Base-by-base conservation (phyloP, 2,888 invertebrate species). In the Lasioglossum marginatum region DNA sequence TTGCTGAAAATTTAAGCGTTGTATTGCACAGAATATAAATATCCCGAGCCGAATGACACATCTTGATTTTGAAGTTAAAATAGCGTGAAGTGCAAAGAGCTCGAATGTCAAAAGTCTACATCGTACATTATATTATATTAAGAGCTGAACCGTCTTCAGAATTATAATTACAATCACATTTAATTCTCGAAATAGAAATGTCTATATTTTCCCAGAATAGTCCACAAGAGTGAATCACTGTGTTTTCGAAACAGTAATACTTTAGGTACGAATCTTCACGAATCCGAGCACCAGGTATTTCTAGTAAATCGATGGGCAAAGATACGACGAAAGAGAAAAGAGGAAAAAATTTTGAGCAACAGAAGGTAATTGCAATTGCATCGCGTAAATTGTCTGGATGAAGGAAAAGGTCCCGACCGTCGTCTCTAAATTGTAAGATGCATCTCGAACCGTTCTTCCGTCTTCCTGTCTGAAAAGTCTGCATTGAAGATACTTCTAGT, bases 351-450 rank as follows among this genome's bases (percentile, higher is more conserved):
- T 60, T 60, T 27, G 27, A 23, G 52, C 19, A 52, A n/a, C 52
- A n/a, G 52, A 63, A 14, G 16, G 63, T 63, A 63, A 63, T 63
- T 63, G 63, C 27, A 63, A 63, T 63, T 63, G 63, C 31, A 63
- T 63, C 63, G 63, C 63, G 63, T 63, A 63, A 63, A 63, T 63
- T 63, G 63, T 2, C 63, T 14, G 31, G 63, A 31, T 63, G 63
- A 63, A 63, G 2, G 60, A 31, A 63, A 31, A 31, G 31, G 27
- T 31, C 27, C 16, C 23, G 8, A 19, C 23, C 52, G 43, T 43
- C 16, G 23, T 60, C 31, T 16, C 2, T n/a, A 14, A 27, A 16
- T 14, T 23, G 52, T 23, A 52, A 23, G 52, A 52, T 52, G 31
- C 27, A 6, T 63, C 63, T 63, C 27, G 63, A 16, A 31, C 27